phyloP scores from a whole-genome alignment of 1,140 invertebrate genomes.

The Ganaspis sp. region DNA sequence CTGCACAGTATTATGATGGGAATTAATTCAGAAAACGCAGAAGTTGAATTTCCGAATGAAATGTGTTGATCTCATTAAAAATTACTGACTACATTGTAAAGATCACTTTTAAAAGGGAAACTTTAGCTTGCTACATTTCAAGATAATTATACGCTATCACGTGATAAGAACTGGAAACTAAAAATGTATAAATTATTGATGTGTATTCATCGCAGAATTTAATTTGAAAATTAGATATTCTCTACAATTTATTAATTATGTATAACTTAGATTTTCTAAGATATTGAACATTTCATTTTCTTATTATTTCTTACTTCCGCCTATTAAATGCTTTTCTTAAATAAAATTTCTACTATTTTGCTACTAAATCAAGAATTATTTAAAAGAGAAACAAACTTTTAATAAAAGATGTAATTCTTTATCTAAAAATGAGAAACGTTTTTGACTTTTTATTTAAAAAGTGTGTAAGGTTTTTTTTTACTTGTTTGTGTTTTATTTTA shows the following conservation, averaged over 20 bases:
- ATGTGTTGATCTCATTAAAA: neutral
- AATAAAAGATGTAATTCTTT: too few relatives aligned
- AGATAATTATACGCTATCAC: neutral
- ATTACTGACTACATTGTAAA: neutral
- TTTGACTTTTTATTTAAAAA: too few relatives aligned
- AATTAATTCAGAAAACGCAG: neutral
- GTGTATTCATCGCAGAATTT: neutral
- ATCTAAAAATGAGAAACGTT: too few relatives aligned
- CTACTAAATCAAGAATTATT: neutral
- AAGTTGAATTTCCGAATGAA: neutral
- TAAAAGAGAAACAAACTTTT: too few relatives aligned
- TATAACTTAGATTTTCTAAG: neutral
- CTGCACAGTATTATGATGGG: too few relatives aligned
- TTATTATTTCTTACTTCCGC: neutral
- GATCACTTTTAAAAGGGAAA: neutral
- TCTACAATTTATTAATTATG: conserved; percentile 2
- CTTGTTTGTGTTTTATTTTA: too few relatives aligned
- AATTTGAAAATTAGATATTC: neutral
- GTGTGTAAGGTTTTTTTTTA: too few relatives aligned
- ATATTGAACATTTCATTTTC: neutral
- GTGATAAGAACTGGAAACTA: neutral
- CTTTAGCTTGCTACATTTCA: neutral
- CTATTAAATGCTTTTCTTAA: neutral
- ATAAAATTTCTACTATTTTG: neutral
- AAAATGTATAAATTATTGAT: neutral